Base-by-base conservation (phyloP, 1,140 invertebrate species). In the Gerris buenoi region DNA sequence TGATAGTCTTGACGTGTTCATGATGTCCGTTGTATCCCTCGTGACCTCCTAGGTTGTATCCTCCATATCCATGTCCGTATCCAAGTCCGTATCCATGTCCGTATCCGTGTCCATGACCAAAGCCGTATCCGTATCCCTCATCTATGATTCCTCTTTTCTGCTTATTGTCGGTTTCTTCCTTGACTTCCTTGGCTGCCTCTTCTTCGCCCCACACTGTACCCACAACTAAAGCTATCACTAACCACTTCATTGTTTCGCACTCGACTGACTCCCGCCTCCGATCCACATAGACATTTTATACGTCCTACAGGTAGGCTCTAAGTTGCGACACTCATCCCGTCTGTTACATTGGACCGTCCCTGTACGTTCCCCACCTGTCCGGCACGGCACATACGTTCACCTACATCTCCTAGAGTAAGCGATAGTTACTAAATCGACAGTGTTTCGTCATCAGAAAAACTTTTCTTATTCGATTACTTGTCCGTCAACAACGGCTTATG, bases 1-100 rank as follows among this genome's bases (percentile, higher is more conserved):
- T 87, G 72, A 88, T 78, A 66, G 86, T 88, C 15, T 60, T 25
- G 23, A 60, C 23, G 23, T 60, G 58, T 60, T 60, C 15, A 60
- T 60, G 15, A 60, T 60, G 58, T 5, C 58, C 58, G 23, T 60
- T 5, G 23, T 60, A 22, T 22, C 23, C 58, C 10, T 60, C 15
- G 23, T 60, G 58, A 60, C 22, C 5, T 25, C 58, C 58, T 5
- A 22, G 22, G 58, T 22, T 25, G 23, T 60, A 22, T 14, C 23
- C 5, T 14, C 23, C 23, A 10, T 22, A 60, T 60, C 23, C 58
- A 13, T 22, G 5, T 46, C 5, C 5, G 18, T 46, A 10, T 5
- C 23, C 3, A 13, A 14, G 5, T 14, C 58, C 58, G 22, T 13
- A 25, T 14, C 23, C 58, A 60, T 22, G 23, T 15, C 58, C 58